Conservation (phyloP, 2,888 invertebrate species). For the Germaria angustata region DNA sequence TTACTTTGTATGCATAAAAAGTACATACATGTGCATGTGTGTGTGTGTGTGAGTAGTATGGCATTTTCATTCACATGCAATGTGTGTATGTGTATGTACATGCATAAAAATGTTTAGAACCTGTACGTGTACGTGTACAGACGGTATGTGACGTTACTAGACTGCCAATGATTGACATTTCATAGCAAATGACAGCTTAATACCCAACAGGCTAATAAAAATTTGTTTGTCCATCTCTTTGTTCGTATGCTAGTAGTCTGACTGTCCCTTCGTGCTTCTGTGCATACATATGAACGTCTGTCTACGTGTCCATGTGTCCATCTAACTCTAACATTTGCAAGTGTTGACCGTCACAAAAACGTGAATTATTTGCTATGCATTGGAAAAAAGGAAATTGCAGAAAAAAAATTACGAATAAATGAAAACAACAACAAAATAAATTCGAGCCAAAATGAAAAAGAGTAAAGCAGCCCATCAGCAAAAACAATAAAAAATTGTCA, state of each 20-base stretch:
- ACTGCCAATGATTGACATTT: constrained; percentile 69
- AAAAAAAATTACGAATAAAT: constrained; percentile 19
- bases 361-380: constrained; percentile 67
- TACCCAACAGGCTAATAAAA: constrained; percentile 67
- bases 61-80: too few species aligned
- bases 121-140: constrained; percentile 58
- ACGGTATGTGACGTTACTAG: constrained; percentile 66
- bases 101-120: constrained; percentile 11
- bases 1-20: constrained; percentile 23
- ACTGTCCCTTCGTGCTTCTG: constrained; percentile 22
- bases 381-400: constrained; percentile 30
- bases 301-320: constrained; percentile 26
- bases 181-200: constrained; percentile 68
- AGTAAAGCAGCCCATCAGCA: constrained; percentile 6
- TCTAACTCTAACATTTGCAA: constrained; percentile 62
- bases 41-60: background rate
- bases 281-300: constrained; percentile 28
- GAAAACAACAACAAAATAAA: constrained; percentile 54
- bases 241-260: background rate
- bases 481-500: constrained; percentile 48
- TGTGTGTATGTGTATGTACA: background rate
- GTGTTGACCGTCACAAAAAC: constrained; percentile 66
- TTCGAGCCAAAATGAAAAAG: constrained; percentile 28
- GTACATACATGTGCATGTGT: background rate
- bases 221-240: constrained; percentile 57